Evolutionary conservation across 2,888 invertebrate genomes (phyloP), one percentile per base, ranked within the genome.

Genomic region (Aquatica leii): DNA sequence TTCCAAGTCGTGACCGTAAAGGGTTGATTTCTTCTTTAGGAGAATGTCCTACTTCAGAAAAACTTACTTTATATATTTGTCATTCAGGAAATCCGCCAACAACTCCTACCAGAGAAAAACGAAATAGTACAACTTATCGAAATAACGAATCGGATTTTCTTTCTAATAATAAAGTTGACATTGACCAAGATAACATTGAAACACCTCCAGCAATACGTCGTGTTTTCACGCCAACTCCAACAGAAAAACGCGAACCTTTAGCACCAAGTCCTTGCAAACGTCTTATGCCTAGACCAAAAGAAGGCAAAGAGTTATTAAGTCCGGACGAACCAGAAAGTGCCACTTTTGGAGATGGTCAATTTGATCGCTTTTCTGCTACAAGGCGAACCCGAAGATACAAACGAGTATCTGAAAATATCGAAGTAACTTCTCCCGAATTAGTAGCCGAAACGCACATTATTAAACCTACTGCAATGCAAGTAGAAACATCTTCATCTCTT

Each of bases 101-200:
- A 12, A 59, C 62, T 15, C 62, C 65, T 15, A 46, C 34, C n/a
- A 15, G 51, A 31, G 51, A 63, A 50, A 64, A 40, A 21, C 66
- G 68, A 58, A 66, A 61, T 6, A 37, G 66, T 51, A 62, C 67
- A 1, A 37, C 73, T 1, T 57, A 68, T 18, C 64, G 67, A 18
- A 62, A 63, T 31, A 64, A 69, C 15, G 73, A 74, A 43, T 71
- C 75, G 3, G 73, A 73, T 60, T 59, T 64, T 12, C 56, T 73
- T 12, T 78, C 83, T 11, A 85, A 85, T 14, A 90, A 91, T 72
- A 89, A 89, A 77, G 88, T 90, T 9, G 94, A 94, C 76, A 93
- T 95, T 40, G 95, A 95, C 79, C 93, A 94, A 1, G 95, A 95
- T 73, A 95, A 95, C 73, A 92, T 95, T 31, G 94, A 95, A 83